phyloP scores from a whole-genome alignment of 2,888 invertebrate species.

The Formica aserva region DNA sequence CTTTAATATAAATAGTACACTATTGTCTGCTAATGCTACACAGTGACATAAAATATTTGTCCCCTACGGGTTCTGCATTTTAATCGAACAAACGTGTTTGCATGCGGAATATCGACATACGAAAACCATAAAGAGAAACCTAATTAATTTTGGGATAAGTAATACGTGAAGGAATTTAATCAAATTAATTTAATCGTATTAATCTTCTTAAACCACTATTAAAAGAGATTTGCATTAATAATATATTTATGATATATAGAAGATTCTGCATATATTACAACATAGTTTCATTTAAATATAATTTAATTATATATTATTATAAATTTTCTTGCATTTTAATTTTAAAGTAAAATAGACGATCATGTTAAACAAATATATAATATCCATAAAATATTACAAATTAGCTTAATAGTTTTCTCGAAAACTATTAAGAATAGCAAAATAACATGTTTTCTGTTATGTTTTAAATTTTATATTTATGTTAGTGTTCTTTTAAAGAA shows the following conservation, averaged over 20 bases:
- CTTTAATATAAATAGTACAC: slow-evolving; percentile 79
- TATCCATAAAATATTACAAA: background rate
- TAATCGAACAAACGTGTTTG: slow-evolving; percentile 66
- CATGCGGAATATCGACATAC: slow-evolving; percentile 66
- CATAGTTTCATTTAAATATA: background rate
- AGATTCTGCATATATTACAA: background rate
- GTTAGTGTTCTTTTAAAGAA: background rate
- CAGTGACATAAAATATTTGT: slow-evolving; percentile 79
- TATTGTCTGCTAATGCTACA: slow-evolving; percentile 73
- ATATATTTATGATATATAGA: background rate
- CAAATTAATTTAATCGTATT: background rate
- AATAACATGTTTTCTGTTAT: background rate
- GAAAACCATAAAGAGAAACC: slow-evolving; percentile 2
- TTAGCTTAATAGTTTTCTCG: too few species aligned
- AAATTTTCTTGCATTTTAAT: background rate
- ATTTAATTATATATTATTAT: background rate
- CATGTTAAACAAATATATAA: background rate
- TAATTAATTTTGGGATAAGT: background rate
- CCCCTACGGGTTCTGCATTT: slow-evolving; percentile 75
- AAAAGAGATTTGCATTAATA: background rate
- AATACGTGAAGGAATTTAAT: background rate
- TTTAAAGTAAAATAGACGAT: background rate
- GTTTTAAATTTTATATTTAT: background rate
- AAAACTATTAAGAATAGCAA: background rate
- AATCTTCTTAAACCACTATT: background rate